These are phyloP conservation scores for Oryzias celebensis DNA, from an alignment of 2,113 vertebrate genomes.

Conservation along the genomic window DNA sequence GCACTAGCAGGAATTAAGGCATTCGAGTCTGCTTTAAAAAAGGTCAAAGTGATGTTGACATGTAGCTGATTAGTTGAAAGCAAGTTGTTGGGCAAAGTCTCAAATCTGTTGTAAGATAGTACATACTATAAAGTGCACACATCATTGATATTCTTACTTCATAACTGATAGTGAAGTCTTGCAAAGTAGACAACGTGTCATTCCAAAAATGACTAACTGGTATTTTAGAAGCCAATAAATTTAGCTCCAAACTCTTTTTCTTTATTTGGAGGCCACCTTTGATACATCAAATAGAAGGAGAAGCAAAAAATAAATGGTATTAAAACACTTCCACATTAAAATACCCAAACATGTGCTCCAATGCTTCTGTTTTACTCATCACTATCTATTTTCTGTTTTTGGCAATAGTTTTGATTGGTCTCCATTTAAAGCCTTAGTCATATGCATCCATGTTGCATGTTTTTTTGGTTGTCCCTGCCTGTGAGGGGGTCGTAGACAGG, in stretches of 20 bases:
- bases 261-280: too few species aligned
- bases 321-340: too few species aligned
- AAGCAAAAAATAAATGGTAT: too few species aligned
- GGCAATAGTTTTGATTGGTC: too few species aligned
- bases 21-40: slow-evolving; percentile 26
- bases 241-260: background rate
- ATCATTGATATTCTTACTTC: slow-evolving; percentile 39
- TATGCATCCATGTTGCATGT: too few species aligned
- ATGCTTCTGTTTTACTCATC: too few species aligned
- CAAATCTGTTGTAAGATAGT: slow-evolving; percentile 29
- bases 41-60: slow-evolving; percentile 25
- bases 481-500: too few species aligned
- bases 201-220: background rate
- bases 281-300: too few species aligned
- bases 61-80: slow-evolving; percentile 28
- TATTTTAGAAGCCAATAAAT: background rate
- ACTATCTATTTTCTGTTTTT: too few species aligned
- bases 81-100: slow-evolving; percentile 45
- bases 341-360: too few species aligned
- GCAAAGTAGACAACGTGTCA: slow-evolving; percentile 42
- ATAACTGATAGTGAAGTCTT: slow-evolving; percentile 22
- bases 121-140: slow-evolving; percentile 13
- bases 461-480: too few species aligned
- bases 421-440: too few species aligned
- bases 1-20: background rate